A percentile compares a stretch with the other conserved stretches of the same genome.
Conservation (phyloP, 2,797 vertebrate genomes). For the Philypnodon macrostomus region DNA sequence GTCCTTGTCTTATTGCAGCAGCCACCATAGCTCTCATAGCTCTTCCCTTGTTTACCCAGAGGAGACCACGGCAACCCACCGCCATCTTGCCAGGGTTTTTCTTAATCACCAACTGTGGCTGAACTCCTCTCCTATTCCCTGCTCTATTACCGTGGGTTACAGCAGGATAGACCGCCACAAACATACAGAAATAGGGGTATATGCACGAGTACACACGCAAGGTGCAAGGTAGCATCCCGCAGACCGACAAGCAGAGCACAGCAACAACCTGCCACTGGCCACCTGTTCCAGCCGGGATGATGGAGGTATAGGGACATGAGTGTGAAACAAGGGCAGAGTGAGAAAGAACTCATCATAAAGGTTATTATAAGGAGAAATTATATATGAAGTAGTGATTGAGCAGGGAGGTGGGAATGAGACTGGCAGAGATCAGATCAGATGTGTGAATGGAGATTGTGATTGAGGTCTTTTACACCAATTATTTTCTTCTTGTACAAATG, state of each 20-base stretch:
- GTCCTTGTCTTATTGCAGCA: conserved; percentile 68
- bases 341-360: conserved; percentile 44
- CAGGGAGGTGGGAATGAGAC: conserved; percentile 8
- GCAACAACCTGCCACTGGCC: conserved; percentile 65
- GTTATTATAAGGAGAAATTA: conserved; percentile 38
- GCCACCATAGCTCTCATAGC: conserved; percentile 54
- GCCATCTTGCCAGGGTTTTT: conserved; percentile 73
- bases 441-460: neutral
- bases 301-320: conserved; percentile 30
- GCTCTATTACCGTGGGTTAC: conserved; percentile 65
- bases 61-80: conserved; percentile 55
- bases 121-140: conserved; percentile 63
- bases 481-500: no score
- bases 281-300: conserved; percentile 67
- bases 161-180: conserved; percentile 43
- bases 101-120: conserved; percentile 70
- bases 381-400: conserved; percentile 24
- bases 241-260: conserved; percentile 65
- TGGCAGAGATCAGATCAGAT: conserved; percentile 3
- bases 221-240: conserved; percentile 55
- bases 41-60: conserved; percentile 65
- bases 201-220: conserved; percentile 20
- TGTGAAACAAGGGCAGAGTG: conserved; percentile 20
- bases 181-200: conserved; percentile 27
- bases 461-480: no score